These are phyloP conservation scores for Actenoides lindsayi DNA, from an alignment of 2,113 vertebrate species.

Conservation along the genomic window DNA sequence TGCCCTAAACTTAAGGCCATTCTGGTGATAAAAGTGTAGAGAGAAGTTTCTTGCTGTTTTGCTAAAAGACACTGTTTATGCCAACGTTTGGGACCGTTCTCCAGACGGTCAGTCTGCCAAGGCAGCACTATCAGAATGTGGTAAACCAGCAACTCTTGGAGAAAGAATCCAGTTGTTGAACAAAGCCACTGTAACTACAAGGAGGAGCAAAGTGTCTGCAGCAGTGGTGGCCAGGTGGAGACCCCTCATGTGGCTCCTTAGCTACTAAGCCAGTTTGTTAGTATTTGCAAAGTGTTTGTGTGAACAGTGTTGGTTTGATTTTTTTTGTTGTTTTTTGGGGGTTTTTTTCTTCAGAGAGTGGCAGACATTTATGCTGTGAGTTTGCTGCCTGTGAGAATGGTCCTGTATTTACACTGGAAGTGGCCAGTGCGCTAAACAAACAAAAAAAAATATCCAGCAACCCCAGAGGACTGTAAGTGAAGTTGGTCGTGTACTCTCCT, in stretches of 20 bases:
- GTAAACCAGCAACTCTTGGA: not conserved
- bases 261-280: not conserved
- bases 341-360: not conserved
- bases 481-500: not conserved
- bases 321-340: no score
- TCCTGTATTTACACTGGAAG: not conserved
- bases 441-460: no score
- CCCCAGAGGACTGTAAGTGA: not conserved
- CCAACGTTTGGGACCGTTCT: not conserved
- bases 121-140: fast-evolving
- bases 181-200: fast-evolving
- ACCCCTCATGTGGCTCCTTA: not conserved
- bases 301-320: not conserved
- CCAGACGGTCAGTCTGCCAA: fast-evolving
- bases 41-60: not conserved
- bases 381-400: not conserved
- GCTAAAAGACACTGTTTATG: not conserved
- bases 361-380: not conserved
- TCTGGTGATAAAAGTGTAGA: not conserved
- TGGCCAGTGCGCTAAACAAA: not conserved
- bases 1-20: not conserved
- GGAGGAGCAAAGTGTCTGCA: not conserved
- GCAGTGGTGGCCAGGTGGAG: not conserved
- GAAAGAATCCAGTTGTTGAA: not conserved
- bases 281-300: not conserved